Evolutionary conservation across 2,888 invertebrate genomes (phyloP).

Genomic region (Bombylius major): DNA sequence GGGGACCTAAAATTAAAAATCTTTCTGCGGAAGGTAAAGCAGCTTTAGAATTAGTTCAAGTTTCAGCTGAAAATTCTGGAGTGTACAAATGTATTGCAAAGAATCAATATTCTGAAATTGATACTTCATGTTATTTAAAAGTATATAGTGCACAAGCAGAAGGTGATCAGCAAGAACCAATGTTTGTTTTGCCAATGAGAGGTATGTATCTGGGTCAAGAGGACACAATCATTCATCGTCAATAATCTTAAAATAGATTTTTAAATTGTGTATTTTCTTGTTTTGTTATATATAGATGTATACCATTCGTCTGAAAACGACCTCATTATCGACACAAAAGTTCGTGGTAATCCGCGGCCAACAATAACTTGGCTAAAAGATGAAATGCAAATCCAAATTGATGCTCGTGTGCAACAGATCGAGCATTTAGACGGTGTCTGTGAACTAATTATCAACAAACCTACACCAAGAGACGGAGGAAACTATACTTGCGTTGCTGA

Average conservation of each 20-base stretch:
- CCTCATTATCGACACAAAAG: constrained; percentile 64
- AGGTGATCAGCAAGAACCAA: constrained; percentile 33
- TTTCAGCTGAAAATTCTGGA: constrained; percentile 56
- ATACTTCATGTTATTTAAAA: constrained; percentile 55
- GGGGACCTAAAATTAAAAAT: constrained; percentile 45
- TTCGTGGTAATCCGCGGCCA: constrained; percentile 61
- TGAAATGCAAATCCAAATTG: constrained; percentile 41
- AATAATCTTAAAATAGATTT: neutral
- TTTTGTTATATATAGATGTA: constrained; percentile 41
- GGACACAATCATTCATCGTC: constrained; percentile 5
- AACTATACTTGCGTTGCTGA: constrained; percentile 45
- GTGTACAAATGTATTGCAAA: constrained; percentile 69
- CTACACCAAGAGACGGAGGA: constrained; percentile 46
- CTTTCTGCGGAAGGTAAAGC: constrained; percentile 56
- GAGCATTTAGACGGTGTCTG: constrained; percentile 67
- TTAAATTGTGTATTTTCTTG: constrained; percentile 1
- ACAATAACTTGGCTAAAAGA: constrained; percentile 65
- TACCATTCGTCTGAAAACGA: constrained; percentile 62
- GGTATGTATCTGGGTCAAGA: constrained; percentile 38
- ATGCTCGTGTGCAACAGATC: constrained; percentile 48
- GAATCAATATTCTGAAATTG: constrained; percentile 58
- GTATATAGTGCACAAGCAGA: constrained; percentile 31
- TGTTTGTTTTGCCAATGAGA: constrained; percentile 45
- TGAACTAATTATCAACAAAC: constrained; percentile 54
- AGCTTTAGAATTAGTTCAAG: constrained; percentile 57